Evolutionary conservation across 1,140 invertebrate species (phyloP), one percentile per base, ranked within the genome.

Genomic region (Euwallacea similis): DNA sequence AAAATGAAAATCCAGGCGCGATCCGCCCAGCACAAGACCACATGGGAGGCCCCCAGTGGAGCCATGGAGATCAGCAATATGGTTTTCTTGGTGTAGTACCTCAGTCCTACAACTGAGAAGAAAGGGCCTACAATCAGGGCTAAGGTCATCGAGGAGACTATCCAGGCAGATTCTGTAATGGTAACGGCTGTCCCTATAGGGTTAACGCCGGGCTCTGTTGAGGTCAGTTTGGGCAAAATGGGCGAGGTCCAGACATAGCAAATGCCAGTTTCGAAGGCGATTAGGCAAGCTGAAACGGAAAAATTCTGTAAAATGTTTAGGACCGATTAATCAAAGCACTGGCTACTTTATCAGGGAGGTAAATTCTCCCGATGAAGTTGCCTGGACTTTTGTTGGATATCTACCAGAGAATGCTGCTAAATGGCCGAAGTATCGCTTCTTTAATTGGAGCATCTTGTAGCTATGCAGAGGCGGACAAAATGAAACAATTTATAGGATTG

Each of bases 171-270:
- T 76, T 92, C 83, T 0, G 86, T 83, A 0, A 70, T 42, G 0
- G 82, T 84, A 7, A 87, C 54, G 2, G 73, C 66, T 6, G 71
- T 71, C 0, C 82, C 83, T 9, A 81, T 55, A n/a, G 79, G 79
- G 68, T 76, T 80, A 3, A 66, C 33, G 8, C 59, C 50, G 10
- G 59, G 43, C 41, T 71, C 58, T n/a, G 53, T 42, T 6, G 50
- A 66, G 50, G 69, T 77, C 16, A 92, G 78, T 75, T 87, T 88
- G 1, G 85, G 82, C 2, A 87, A 80, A 2, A 88, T 80, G 0
- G 91, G 90, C 7, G 91, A 92, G 0, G 90, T 89, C 90, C 91
- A 94, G 53, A 87, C 89, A 75, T 91, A 82, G 68, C 84, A 85
- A 7, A 10, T 86, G 33, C 90, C 90, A 7, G 86, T 85, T 0